Evolutionary conservation across 2,888 invertebrate species (phyloP).

Genomic region (Morpho deidamia): DNA sequence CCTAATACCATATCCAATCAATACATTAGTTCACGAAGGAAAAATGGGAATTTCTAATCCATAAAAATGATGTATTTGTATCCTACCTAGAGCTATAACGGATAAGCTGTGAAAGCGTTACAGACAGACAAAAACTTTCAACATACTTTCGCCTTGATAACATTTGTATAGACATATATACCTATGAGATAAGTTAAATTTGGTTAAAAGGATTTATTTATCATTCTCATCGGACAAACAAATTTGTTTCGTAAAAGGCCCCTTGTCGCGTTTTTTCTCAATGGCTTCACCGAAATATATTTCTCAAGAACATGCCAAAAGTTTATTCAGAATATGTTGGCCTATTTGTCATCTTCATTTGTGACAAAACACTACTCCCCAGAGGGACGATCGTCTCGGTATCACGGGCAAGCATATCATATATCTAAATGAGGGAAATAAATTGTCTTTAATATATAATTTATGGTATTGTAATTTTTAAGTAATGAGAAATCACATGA

Average conservation of each 20-base stretch:
- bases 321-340: slow-evolving; percentile 12
- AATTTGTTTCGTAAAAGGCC: slow-evolving; percentile 8
- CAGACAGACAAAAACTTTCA: no score
- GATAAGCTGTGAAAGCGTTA: no score
- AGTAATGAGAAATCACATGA: neutral
- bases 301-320: slow-evolving; percentile 9
- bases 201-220: slow-evolving; percentile 3
- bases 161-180: no score
- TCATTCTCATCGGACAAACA: neutral
- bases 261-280: slow-evolving; percentile 6
- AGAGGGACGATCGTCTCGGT: slow-evolving; percentile 10
- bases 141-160: no score
- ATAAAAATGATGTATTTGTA: no score
- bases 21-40: no score
- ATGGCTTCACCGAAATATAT: slow-evolving; percentile 14
- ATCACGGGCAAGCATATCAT: slow-evolving; percentile 4
- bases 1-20: no score
- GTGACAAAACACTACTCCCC: slow-evolving; percentile 7
- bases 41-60: no score
- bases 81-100: no score
- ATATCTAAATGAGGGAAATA: neutral
- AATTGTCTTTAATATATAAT: slow-evolving; percentile 1
- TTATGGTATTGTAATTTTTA: neutral
- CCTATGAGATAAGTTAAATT: neutral
- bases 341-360: slow-evolving; percentile 19